phyloP scores from a whole-genome alignment of 2,888 invertebrate species.

The Parnassius glacialis region DNA sequence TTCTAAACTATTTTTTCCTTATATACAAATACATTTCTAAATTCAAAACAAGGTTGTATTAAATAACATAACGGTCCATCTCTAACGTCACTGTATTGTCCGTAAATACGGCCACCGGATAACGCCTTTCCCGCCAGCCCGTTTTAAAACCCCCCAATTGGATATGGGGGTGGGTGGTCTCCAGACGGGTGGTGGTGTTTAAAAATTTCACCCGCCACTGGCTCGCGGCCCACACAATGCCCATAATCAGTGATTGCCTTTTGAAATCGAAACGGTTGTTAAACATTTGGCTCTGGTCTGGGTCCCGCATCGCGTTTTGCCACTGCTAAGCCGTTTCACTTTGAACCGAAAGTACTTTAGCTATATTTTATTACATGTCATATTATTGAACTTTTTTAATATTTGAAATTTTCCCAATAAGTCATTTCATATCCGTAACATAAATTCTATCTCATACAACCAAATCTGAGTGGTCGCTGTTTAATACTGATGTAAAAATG shows the following conservation, averaged over 20 bases:
- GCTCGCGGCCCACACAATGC: conserved; percentile 60
- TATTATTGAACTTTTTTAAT: too few relatives aligned
- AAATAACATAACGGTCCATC: conserved; percentile 16
- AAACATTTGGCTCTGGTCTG: conserved; percentile 45
- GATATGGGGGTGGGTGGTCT: conserved; percentile 32
- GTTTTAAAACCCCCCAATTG: conserved; percentile 33
- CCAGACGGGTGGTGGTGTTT: conserved; percentile 66
- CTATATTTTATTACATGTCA: neutral
- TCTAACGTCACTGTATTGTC: conserved; percentile 14
- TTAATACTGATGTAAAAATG: too few relatives aligned
- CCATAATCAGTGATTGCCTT: conserved; percentile 77
- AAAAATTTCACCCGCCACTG: conserved; percentile 77
- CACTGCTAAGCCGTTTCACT: conserved; percentile 25
- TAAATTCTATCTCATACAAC: too few relatives aligned
- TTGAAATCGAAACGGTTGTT: conserved; percentile 77
- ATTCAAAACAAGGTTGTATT: conserved; percentile 9
- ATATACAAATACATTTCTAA: neutral
- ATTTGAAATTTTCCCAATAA: too few relatives aligned
- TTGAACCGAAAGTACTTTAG: conserved; percentile 16
- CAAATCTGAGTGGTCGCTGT: too few relatives aligned
- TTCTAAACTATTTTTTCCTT: neutral
- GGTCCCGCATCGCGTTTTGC: conserved; percentile 33
- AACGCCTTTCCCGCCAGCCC: conserved; percentile 33
- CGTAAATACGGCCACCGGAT: conserved; percentile 21
- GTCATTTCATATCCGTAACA: too few relatives aligned